Evolutionary conservation across 2,888 invertebrate genomes (phyloP), one percentile per base, ranked within the genome.

Genomic region (Habroteleia sp.): DNA sequence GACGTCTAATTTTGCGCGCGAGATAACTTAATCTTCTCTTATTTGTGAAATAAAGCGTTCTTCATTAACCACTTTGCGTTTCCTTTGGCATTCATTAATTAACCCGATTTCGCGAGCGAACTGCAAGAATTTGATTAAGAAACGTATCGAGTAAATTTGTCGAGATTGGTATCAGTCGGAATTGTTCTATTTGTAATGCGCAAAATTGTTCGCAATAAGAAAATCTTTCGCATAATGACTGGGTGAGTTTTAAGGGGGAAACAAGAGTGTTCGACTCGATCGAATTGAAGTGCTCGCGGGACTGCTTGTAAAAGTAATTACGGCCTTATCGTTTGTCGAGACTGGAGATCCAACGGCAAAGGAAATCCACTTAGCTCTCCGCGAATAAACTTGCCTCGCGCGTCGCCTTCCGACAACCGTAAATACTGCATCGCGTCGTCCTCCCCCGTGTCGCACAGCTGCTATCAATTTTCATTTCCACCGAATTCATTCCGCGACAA

Each of bases 301-400:
- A 77, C 76, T 77, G 76, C 79, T 83, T 81, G 81, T 82, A 81
- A 83, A 83, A 81, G 82, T 82, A 83, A 83, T 83, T 81, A 80
- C 80, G 77, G 69, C 78, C 80, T 81, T 82, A 83, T 81, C 83
- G 79, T 74, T 69, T 66, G 74, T 58, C 76, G 75, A 66, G 56
- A 25, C 54, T 69, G 62, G 35, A 71, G 71, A 68, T 65, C 66
- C 66, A 48, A 69, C 60, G 54, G 69, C 25, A 58, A 75, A 72
- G 77, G 74, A 73, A 76, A 74, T 74, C 80, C 80, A 79, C 78
- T 80, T 79, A 80, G 77, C 76, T 62, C 73, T 69, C 76, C 74
- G 68, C 79, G 78, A 81, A 79, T 80, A 80, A 81, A 80, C 74
- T 78, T 75, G 77, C 77, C 56, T 35, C 56, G 62, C 66, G 42